Evolutionary conservation across 1,140 invertebrate species (phyloP).

Genomic region (Hypothenemus hampei): DNA sequence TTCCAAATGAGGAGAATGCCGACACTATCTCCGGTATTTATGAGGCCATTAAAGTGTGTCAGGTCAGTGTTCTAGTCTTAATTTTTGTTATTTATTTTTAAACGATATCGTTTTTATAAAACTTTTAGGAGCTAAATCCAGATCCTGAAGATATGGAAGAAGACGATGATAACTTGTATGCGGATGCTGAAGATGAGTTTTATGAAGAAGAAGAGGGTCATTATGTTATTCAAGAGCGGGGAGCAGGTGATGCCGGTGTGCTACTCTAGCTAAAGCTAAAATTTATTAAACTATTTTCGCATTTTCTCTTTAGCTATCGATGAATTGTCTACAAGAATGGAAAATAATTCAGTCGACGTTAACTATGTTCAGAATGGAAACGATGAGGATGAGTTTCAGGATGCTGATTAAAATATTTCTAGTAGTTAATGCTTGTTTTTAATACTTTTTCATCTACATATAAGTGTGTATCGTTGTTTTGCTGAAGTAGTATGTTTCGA

Average conservation of each 20-base stretch:
- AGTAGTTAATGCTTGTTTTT: slow-evolving; percentile 5
- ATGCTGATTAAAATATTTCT: slow-evolving; percentile 39
- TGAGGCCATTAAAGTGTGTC: slow-evolving; percentile 64
- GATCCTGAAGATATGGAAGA: slow-evolving; percentile 42
- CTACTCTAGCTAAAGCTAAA: neutral
- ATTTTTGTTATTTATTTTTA: too few species aligned
- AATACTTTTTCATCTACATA: too few species aligned
- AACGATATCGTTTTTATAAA: too few species aligned
- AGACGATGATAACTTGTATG: slow-evolving; percentile 39
- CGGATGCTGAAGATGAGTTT: slow-evolving; percentile 39
- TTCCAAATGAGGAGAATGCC: slow-evolving; percentile 52
- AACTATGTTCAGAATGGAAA: slow-evolving; percentile 30
- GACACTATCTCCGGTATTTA: slow-evolving; percentile 50
- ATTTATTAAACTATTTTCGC: too few species aligned
- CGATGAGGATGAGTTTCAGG: slow-evolving; percentile 42
- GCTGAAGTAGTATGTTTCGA: too few species aligned
- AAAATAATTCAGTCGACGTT: slow-evolving; percentile 31
- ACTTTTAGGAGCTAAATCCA: slow-evolving; percentile 40
- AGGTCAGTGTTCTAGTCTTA: slow-evolving; percentile 45
- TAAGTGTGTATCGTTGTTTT: too few species aligned
- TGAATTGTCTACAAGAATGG: slow-evolving; percentile 33
- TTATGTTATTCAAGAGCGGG: slow-evolving; percentile 29
- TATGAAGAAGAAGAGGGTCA: slow-evolving; percentile 33
- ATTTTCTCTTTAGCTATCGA: slow-evolving; percentile 32
- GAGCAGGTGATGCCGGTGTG: slow-evolving; percentile 38